phyloP scores from a whole-genome alignment of 2,888 invertebrate species.

The Cheilosia soror region DNA sequence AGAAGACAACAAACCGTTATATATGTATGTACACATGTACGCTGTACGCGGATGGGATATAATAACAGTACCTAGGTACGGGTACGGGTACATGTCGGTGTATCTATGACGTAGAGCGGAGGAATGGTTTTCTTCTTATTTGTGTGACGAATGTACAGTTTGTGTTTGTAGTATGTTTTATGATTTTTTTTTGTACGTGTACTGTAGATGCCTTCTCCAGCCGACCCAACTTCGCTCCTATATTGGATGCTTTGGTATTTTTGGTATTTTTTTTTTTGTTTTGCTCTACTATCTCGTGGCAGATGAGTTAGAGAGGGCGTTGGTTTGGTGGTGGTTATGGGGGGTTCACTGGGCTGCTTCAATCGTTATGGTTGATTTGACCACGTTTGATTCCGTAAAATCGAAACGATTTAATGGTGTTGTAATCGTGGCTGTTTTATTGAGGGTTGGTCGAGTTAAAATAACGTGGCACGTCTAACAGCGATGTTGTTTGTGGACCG shows the following conservation, averaged over 20 bases:
- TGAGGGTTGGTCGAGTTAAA: constrained; percentile 12
- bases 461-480: neutral
- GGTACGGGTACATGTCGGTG: constrained; percentile 24
- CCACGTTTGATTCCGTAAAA: constrained; percentile 68
- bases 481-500: neutral
- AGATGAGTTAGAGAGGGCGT: constrained; percentile 63
- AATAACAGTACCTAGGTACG: constrained; percentile 45
- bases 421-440: constrained; percentile 49
- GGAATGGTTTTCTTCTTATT: constrained; percentile 72
- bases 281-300: constrained; percentile 25
- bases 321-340: constrained; percentile 28
- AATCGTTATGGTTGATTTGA: constrained; percentile 69
- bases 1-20: constrained; percentile 64
- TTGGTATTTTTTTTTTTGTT: neutral
- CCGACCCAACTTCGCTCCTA: constrained; percentile 42
- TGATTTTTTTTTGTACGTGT: constrained; percentile 37
- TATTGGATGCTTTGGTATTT: constrained; percentile 32
- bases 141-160: constrained; percentile 70
- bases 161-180: constrained; percentile 70
- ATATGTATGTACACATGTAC: constrained; percentile 53
- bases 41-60: constrained; percentile 52
- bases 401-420: constrained; percentile 71
- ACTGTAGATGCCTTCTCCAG: neutral
- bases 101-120: neutral
- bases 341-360: constrained; percentile 43